Conservation (phyloP, 1,140 invertebrate genomes). For the Arctopsyche grandis region DNA sequence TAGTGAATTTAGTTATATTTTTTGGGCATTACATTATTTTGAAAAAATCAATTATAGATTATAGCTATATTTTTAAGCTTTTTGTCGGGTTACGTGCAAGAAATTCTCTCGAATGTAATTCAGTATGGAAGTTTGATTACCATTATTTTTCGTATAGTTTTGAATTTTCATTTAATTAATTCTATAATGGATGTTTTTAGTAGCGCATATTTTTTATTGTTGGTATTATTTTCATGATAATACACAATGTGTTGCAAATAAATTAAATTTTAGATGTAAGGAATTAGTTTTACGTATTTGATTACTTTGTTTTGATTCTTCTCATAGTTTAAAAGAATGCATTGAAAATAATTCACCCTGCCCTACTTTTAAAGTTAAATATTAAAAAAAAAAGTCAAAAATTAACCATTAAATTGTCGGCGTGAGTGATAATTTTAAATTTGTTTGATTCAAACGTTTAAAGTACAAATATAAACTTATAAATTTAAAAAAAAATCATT, state of each 20-base stretch:
- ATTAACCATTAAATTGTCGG: neutral
- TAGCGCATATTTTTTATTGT: too few species aligned
- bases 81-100: neutral
- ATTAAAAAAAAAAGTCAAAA: neutral
- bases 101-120: neutral
- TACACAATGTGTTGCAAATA: neutral
- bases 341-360: neutral
- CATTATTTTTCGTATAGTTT: too few species aligned
- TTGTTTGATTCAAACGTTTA: conserved; percentile 35
- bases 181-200: too few species aligned
- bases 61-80: neutral
- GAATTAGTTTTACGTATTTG: too few species aligned
- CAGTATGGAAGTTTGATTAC: neutral
- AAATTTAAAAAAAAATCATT: conserved; percentile 38
- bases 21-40: conserved; percentile 35
- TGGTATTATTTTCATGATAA: neutral
- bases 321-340: neutral
- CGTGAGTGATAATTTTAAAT: neutral
- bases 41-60: neutral
- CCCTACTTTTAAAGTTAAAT: neutral
- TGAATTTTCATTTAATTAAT: too few species aligned
- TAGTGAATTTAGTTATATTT: conserved; percentile 17
- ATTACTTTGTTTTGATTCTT: neutral
- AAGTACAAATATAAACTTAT: conserved; percentile 49
- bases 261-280: too few species aligned